A percentile compares a stretch with the other conserved stretches of the same genome.
Conservation (phyloP, 37 sponge, comb jelly and placozoan species). For the Amphimedon queenslandica region DNA sequence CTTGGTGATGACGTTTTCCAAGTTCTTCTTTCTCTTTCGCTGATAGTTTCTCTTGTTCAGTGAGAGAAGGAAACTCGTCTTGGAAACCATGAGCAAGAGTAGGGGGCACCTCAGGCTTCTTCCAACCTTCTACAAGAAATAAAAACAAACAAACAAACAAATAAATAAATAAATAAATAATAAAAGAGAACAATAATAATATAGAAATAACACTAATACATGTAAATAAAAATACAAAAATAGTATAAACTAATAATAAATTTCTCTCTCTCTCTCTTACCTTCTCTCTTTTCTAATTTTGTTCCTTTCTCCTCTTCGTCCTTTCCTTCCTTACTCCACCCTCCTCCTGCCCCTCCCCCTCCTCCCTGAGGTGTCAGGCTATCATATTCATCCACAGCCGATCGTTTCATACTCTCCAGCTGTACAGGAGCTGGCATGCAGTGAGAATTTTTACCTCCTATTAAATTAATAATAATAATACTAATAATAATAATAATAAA, state of each 20-base stretch:
- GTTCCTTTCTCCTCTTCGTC: background rate
- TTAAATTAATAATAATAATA: too few species aligned
- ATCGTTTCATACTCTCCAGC: conserved; percentile 78
- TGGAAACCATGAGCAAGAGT: conserved; percentile 14
- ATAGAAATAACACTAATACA: too few species aligned
- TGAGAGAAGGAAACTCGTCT: conserved; percentile 61
- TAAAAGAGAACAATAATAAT: too few species aligned
- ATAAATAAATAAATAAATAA: too few species aligned
- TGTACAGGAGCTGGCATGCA: conserved; percentile 85
- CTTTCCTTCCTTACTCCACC: conserved; percentile 11
- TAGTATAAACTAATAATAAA: too few species aligned
- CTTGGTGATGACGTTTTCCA: conserved; percentile 9
- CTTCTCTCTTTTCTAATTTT: background rate
- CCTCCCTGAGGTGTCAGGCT: conserved; percentile 84
- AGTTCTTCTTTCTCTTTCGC: conserved; percentile 51
- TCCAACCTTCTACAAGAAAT: too few species aligned
- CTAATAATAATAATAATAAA: too few species aligned
- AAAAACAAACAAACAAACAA: too few species aligned
- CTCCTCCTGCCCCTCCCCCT: conserved; percentile 39
- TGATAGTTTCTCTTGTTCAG: conserved; percentile 47
- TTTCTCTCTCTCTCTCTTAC: too few species aligned
- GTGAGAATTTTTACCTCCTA: too few species aligned
- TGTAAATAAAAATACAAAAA: too few species aligned
- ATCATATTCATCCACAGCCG: conserved; percentile 89
- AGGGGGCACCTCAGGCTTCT: background rate